Evolutionary conservation across 2,797 vertebrate species (phyloP).

Genomic region (Sciaenops ocellatus): DNA sequence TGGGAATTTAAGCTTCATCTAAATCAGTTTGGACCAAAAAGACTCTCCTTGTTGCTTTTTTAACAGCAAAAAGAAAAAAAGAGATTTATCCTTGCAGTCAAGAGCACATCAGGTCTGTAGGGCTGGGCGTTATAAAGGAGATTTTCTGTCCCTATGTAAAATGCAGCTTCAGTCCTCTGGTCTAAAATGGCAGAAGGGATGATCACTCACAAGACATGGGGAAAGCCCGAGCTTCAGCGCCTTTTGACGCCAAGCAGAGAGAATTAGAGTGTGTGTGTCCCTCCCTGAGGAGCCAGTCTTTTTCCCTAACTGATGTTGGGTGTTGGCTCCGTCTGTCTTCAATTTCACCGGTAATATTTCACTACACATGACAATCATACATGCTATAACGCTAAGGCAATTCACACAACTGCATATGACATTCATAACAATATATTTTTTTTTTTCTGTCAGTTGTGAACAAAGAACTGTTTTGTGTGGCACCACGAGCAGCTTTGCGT

Average conservation of each 20-base stretch:
- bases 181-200: constrained; percentile 27
- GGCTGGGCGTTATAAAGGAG: neutral
- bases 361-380: constrained; percentile 23
- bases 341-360: constrained; percentile 47
- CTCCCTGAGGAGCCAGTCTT: constrained; percentile 15
- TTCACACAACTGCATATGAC: constrained; percentile 31
- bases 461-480: constrained; percentile 26
- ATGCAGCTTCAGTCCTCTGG: constrained; percentile 5
- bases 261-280: constrained; percentile 38
- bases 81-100: constrained; percentile 26
- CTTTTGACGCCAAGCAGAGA: constrained; percentile 31
- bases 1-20: constrained; percentile 17
- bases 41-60: constrained; percentile 2
- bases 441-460: neutral
- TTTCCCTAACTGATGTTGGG: constrained; percentile 29
- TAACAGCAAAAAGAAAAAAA: neutral
- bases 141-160: constrained; percentile 19
- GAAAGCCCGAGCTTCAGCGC: constrained; percentile 21
- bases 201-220: constrained; percentile 39
- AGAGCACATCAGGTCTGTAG: constrained; percentile 29
- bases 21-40: constrained; percentile 26
- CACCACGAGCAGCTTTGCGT: neutral
- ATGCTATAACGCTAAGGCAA: constrained; percentile 13
- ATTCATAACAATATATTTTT: neutral
- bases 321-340: constrained; percentile 48